Conservation (phyloP, 1,140 invertebrate species). For the Adoxophyes honmai region DNA sequence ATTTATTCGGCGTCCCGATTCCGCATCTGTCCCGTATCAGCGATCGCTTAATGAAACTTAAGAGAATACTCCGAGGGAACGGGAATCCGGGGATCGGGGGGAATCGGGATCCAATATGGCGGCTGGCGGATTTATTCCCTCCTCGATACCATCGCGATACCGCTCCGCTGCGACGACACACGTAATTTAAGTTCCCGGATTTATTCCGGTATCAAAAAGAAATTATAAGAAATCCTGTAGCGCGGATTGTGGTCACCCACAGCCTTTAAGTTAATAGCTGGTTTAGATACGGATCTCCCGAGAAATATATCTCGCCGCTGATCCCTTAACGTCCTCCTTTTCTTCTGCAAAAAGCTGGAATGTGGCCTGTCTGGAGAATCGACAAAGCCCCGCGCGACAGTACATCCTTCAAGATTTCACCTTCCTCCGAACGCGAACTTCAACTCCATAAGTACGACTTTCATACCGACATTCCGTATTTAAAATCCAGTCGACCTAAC, state of each 20-base stretch:
- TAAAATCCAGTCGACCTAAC: too few relatives aligned
- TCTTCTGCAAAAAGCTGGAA: neutral
- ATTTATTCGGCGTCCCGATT: conserved; percentile 46
- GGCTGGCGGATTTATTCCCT: conserved; percentile 54
- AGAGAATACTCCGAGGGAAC: conserved; percentile 44
- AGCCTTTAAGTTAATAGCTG: conserved; percentile 9
- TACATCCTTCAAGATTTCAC: too few relatives aligned
- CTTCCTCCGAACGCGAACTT: too few relatives aligned
- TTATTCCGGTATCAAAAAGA: conserved; percentile 63
- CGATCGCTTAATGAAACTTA: conserved; percentile 67
- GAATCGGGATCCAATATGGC: conserved; percentile 51
- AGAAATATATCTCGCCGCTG: conserved; percentile 10
- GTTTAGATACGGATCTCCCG: neutral
- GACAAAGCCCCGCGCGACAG: too few relatives aligned
- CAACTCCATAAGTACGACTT: too few relatives aligned
- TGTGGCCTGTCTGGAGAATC: too few relatives aligned
- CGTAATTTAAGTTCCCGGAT: conserved; percentile 63
- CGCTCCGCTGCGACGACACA: conserved; percentile 37
- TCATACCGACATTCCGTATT: too few relatives aligned
- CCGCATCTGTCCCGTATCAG: conserved; percentile 46
- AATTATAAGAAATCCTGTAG: conserved; percentile 50
- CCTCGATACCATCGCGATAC: conserved; percentile 58
- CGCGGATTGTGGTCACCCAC: conserved; percentile 13
- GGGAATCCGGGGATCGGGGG: too few relatives aligned
- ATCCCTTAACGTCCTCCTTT: neutral